A percentile compares a stretch with the other conserved stretches of the same genome.
These are phyloP conservation scores for Antheraea assamensis DNA, from an alignment of 2,888 invertebrate species.

Conservation along the genomic window DNA sequence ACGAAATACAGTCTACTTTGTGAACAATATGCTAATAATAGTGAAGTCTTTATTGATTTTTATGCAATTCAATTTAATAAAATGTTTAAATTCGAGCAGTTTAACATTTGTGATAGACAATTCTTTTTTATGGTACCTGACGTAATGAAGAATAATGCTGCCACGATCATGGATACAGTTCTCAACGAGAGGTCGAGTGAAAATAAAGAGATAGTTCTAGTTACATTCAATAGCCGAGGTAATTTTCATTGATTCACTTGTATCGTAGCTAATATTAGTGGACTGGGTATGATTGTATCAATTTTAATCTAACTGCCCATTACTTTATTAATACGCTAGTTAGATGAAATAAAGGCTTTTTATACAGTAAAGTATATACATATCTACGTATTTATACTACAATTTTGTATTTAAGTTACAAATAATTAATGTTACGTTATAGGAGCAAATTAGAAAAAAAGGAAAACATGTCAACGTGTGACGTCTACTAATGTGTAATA, in stretches of 20 bases:
- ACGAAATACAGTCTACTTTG: too few relatives aligned
- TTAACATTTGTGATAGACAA: conserved; percentile 47
- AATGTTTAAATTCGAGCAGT: conserved; percentile 33
- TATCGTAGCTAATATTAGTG: neutral
- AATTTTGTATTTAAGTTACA: too few relatives aligned
- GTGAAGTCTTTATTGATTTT: conserved; percentile 2
- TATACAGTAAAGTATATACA: too few relatives aligned
- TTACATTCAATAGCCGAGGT: conserved; percentile 51
- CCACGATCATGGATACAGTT: conserved; percentile 37
- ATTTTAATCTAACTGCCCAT: too few relatives aligned
- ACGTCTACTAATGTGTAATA: too few relatives aligned
- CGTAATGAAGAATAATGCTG: conserved; percentile 37
- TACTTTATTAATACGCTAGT: too few relatives aligned
- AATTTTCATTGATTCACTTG: conserved; percentile 20
- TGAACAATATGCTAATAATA: neutral
- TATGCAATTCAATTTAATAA: neutral
- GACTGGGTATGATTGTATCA: too few relatives aligned
- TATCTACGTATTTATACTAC: too few relatives aligned
- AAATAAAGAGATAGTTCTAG: conserved; percentile 43
- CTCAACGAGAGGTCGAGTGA: conserved; percentile 35
- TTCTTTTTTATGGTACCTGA: conserved; percentile 40
- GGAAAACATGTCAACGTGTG: too few relatives aligned
- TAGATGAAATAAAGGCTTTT: too few relatives aligned
- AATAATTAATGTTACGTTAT: too few relatives aligned
- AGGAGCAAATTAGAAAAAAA: too few relatives aligned